Evolutionary conservation across 2,888 invertebrate genomes (phyloP).

Genomic region (Uloborus plumipes): DNA sequence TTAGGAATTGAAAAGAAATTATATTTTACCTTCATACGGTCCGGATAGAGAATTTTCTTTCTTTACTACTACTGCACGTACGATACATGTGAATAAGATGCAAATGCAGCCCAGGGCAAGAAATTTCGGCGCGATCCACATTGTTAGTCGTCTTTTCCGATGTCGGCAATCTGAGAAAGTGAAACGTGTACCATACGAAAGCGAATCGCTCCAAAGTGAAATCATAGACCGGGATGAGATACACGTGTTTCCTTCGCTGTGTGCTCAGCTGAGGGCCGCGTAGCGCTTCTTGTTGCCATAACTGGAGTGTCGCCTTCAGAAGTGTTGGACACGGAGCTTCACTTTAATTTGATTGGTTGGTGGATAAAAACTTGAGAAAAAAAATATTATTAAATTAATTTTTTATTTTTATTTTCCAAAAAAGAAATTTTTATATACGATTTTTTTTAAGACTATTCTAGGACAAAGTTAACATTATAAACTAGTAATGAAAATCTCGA

Average conservation of each 20-base stretch:
- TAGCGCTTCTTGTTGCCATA: too few species aligned
- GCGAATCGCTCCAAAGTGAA: constrained; percentile 7
- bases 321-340: too few species aligned
- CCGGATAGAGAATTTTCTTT: constrained; percentile 30
- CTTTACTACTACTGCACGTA: constrained; percentile 19
- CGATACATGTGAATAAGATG: neutral
- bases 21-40: constrained; percentile 39
- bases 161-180: constrained; percentile 3
- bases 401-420: too few species aligned
- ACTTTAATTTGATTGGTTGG: too few species aligned
- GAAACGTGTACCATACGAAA: constrained; percentile 36
- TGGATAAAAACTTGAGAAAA: too few species aligned
- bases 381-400: too few species aligned
- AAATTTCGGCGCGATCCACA: constrained; percentile 11
- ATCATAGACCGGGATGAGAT: neutral
- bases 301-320: too few species aligned
- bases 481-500: too few species aligned
- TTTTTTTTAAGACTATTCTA: too few species aligned
- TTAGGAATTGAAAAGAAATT: too few species aligned
- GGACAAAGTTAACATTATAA: too few species aligned
- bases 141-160: neutral
- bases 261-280: constrained; percentile 24
- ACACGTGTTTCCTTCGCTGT: constrained; percentile 43
- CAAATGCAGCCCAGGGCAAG: neutral
- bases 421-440: too few species aligned